Evolutionary conservation across 2,113 vertebrate species (phyloP), one percentile per base, ranked within the genome.

Genomic region (Rhagologus leucostigma): DNA sequence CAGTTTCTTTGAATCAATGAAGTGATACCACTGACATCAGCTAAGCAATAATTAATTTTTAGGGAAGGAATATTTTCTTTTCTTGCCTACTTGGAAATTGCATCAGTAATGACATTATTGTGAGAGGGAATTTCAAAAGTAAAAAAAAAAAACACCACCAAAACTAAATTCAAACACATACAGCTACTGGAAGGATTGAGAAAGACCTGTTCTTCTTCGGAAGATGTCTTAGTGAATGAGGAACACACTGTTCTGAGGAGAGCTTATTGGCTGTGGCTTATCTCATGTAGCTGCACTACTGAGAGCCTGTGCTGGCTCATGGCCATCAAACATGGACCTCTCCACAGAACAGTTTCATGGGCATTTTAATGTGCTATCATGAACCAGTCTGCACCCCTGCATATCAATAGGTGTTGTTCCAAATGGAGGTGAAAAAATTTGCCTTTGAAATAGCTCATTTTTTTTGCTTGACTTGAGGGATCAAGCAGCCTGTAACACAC

Each of bases 251-350:
- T 33, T 87, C 37, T 67, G 52, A 33, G 29, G 9, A 63, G 14
- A 23, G 1, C 2, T 42, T 20, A 19, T 20, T 79, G 47, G 6
- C 42, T 63, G 5, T 49, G n/a, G 8, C 1, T 1, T 37, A 32
- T n/a, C 30, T 71, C 19, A 8, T 16, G 23, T 17, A 56, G n/a
- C 15, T 57, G 29, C 10, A 9, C 18, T 56, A 2, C 52, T 2
- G 16, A 33, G 21, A 41, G 7, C 10, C 26, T 11, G 16, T 47
- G 30, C 42, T 42, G 27, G 27, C 24, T 76, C 7, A 26, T 1
- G 11, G 26, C 37, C 47, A n/a, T 8, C 27, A 17, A 11, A 69
- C 1, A 1, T 3, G 11, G 27, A 56, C 30, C 24, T 52, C 62
- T 20, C 5, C 39, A 39, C 5, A 18, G 10, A 33, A 47, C 4